Conservation (phyloP, 2,113 vertebrate genomes). For the Leiothrix lutea region DNA sequence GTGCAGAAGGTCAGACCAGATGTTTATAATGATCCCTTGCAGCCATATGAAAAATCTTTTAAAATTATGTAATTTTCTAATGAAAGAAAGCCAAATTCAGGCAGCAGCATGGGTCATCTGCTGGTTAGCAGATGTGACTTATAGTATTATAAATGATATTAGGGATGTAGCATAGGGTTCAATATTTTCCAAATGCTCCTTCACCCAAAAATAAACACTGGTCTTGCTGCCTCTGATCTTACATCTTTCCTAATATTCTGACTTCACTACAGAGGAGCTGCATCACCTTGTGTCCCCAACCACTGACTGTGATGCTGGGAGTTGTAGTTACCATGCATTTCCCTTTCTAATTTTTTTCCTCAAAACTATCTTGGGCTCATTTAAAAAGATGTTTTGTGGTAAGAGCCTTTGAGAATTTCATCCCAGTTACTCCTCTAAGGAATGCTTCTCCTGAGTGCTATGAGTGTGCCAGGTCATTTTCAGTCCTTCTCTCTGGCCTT, state of each 20-base stretch:
- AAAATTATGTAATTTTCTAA: constrained; percentile 22
- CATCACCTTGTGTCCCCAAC: not conserved
- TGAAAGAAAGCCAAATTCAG: not conserved
- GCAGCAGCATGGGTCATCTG: not conserved
- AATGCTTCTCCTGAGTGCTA: not conserved
- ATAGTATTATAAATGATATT: not conserved
- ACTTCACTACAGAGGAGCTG: not conserved
- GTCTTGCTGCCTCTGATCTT: not conserved
- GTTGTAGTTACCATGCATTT: not conserved
- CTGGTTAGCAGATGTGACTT: not conserved
- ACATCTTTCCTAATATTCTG: not conserved
- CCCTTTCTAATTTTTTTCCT: not conserved
- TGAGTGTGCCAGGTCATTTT: not conserved
- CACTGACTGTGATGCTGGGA: not conserved
- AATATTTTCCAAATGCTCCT: not conserved
- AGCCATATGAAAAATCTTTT: constrained; percentile 28
- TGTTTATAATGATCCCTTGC: constrained; percentile 44
- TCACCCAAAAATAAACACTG: not conserved
- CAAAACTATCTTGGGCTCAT: not conserved
- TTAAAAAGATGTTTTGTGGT: not conserved
- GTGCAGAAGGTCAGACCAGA: constrained; percentile 40
- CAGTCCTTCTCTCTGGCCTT: not conserved
- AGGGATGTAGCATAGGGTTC: not conserved
- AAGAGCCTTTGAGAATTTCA: not conserved
- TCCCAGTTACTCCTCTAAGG: not conserved